Evolutionary conservation across 2,113 vertebrate species (phyloP).

Genomic region (Salvelinus sp.): DNA sequence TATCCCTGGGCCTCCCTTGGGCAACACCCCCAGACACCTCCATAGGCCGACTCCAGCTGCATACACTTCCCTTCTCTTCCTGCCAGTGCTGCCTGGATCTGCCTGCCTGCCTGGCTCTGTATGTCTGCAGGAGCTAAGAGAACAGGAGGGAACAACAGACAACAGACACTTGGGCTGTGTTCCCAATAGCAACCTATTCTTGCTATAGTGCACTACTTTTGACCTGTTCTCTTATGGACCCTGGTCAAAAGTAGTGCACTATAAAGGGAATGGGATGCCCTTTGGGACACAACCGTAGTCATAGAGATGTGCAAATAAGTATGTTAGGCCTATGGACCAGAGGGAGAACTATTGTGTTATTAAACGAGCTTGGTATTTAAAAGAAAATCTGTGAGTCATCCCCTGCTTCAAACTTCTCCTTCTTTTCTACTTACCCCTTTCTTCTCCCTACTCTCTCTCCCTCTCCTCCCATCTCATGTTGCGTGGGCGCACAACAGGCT

Average conservation of each 20-base stretch:
- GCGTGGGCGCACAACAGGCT: too few relatives aligned
- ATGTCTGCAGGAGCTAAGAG: slow-evolving; percentile 21
- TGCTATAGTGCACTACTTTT: too few relatives aligned
- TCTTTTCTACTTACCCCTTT: background rate
- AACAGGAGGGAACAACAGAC: slow-evolving; percentile 14
- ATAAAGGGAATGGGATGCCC: too few relatives aligned
- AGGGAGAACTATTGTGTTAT: slow-evolving; percentile 18
- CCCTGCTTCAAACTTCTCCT: background rate
- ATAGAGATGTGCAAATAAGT: slow-evolving; percentile 23
- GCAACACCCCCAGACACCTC: slow-evolving; percentile 52
- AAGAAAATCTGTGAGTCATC: background rate
- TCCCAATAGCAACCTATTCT: too few relatives aligned
- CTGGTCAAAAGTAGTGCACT: too few relatives aligned
- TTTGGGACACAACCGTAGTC: background rate
- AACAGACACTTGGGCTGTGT: slow-evolving; percentile 1
- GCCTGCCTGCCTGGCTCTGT: background rate
- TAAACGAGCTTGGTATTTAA: background rate
- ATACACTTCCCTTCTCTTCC: slow-evolving; percentile 22
- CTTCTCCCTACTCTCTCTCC: background rate
- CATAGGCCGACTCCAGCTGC: slow-evolving; percentile 32
- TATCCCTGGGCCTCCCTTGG: slow-evolving; percentile 62
- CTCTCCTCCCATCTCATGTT: background rate
- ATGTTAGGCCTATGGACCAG: background rate
- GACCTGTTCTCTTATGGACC: too few relatives aligned
- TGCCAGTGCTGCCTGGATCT: slow-evolving; percentile 17